These are phyloP conservation scores for Idaea aversata DNA, from an alignment of 2,888 invertebrate genomes.

Conservation along the genomic window DNA sequence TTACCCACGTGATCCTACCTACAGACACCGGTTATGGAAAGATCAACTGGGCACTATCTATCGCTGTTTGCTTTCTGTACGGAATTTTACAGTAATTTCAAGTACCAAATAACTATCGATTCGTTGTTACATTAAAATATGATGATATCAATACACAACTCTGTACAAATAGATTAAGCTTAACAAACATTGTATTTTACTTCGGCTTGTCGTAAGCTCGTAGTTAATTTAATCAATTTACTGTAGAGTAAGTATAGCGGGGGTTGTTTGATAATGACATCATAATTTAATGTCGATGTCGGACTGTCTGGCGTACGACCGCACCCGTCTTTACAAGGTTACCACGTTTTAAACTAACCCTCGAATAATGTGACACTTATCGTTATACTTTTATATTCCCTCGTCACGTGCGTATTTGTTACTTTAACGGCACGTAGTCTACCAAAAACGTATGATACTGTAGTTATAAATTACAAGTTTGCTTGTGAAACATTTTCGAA, in stretches of 20 bases:
- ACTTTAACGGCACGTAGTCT: neutral
- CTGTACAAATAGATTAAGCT: neutral
- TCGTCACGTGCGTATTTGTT: neutral
- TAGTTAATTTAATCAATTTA: neutral
- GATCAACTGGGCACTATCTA: neutral
- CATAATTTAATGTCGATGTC: conserved; percentile 25
- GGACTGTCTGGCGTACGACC: conserved; percentile 34
- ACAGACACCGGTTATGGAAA: neutral
- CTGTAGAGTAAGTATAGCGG: conserved; percentile 14
- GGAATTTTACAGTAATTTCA: neutral
- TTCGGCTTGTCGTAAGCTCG: neutral
- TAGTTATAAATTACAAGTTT: neutral
- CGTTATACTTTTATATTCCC: neutral
- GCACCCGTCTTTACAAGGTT: conserved; percentile 43
- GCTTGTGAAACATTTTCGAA: neutral
- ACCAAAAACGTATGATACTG: neutral
- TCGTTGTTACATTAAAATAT: neutral
- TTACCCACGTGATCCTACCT: neutral
- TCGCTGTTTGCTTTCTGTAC: neutral
- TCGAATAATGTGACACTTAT: conserved; percentile 17
- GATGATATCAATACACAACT: neutral
- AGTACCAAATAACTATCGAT: neutral
- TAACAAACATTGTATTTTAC: neutral
- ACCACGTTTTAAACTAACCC: conserved; percentile 18
- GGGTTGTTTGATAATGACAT: conserved; percentile 38